phyloP scores from a whole-genome alignment of 2,888 invertebrate genomes.

The Lochmaea capreae region DNA sequence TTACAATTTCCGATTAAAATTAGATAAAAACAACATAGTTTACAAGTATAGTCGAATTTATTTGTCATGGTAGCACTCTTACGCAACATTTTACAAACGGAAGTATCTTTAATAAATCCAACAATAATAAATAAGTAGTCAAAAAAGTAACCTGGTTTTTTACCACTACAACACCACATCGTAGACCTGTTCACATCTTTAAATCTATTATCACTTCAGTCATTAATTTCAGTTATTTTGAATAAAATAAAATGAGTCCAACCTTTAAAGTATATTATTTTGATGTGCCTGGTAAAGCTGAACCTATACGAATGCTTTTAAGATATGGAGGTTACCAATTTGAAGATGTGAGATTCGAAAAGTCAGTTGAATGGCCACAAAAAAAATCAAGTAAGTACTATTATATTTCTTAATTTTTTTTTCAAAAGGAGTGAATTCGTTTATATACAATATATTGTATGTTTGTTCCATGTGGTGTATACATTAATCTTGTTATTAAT shows the following conservation, averaged over 20 bases:
- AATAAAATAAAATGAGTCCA: constrained; percentile 28
- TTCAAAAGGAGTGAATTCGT: no score
- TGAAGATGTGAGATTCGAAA: constrained; percentile 35
- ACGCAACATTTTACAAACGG: no score
- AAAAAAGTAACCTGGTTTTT: not conserved
- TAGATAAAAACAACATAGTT: no score
- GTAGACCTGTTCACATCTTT: not conserved
- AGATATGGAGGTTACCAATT: constrained; percentile 37
- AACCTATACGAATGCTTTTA: constrained; percentile 39
- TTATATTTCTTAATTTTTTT: not conserved
- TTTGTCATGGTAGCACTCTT: no score
- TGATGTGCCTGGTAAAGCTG: constrained; percentile 36
- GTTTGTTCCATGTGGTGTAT: no score
- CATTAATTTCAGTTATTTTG: not conserved
- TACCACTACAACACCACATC: not conserved
- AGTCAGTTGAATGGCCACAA: constrained; percentile 33
- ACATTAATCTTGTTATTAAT: not conserved
- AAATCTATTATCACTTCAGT: not conserved
- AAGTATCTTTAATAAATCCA: no score
- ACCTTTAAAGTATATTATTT: constrained; percentile 37
- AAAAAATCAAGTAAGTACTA: constrained; percentile 36
- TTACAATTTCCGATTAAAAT: no score
- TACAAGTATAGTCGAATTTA: no score
- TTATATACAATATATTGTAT: no score
- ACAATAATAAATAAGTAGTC: not conserved